A percentile compares a stretch with the other conserved stretches of the same genome.
Conservation (phyloP, 2,888 invertebrate genomes). For the Amblyjoppa fuscipennis region DNA sequence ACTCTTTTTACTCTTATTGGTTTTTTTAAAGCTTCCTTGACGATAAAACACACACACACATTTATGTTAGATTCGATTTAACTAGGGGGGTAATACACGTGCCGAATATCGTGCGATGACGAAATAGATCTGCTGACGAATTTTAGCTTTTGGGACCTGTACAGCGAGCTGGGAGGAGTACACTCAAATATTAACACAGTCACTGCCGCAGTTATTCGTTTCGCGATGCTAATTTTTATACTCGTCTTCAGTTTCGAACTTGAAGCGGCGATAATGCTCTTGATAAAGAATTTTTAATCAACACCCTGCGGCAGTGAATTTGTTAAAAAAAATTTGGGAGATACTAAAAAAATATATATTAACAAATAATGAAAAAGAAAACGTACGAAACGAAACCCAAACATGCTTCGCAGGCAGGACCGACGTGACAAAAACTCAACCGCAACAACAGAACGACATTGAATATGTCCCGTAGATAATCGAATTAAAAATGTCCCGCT, state of each 20-base stretch:
- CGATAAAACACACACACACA: constrained; percentile 30
- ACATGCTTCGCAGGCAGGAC: constrained; percentile 65
- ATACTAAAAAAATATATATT: neutral
- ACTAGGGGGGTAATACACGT: constrained; percentile 34
- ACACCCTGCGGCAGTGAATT: constrained; percentile 5
- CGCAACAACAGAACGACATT: constrained; percentile 23
- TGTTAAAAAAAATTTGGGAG: neutral
- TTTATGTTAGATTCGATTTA: constrained; percentile 27
- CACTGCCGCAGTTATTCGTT: neutral
- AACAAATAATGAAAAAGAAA: constrained; percentile 11
- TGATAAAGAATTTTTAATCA: neutral
- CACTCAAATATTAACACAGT: constrained; percentile 25
- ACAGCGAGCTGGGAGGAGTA: constrained; percentile 30
- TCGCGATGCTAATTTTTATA: neutral
- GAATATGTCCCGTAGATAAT: constrained; percentile 33
- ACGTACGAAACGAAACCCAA: constrained; percentile 37
- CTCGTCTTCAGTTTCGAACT: neutral
- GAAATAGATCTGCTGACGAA: constrained; percentile 51
- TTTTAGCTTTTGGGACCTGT: constrained; percentile 10
- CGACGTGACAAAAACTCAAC: constrained; percentile 28
- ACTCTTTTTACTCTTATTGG: neutral
- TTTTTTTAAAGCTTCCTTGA: neutral
- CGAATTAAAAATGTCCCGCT: constrained; percentile 7
- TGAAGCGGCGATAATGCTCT: neutral
- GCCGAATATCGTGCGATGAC: constrained; percentile 58